Base-by-base conservation (phyloP, 1,140 invertebrate species). In the Andrena cerasifolii region DNA sequence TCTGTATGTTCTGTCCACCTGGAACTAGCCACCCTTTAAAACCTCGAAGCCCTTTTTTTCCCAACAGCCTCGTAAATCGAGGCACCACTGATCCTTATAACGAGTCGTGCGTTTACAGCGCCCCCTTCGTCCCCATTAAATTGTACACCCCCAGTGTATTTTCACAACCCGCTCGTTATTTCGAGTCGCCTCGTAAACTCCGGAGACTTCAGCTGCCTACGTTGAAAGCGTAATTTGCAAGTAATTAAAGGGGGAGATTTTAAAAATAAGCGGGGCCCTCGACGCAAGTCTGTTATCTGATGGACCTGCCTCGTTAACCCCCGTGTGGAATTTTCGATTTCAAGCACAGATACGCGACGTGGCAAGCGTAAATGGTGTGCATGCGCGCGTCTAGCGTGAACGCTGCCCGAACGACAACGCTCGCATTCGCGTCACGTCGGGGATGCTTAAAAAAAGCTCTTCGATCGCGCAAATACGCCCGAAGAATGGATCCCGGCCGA, bases 271-370 rank as follows among this genome's bases (percentile, higher is more conserved):
- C 28, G 21, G 7, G 12, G 1, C 4, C 7, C 4, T 59, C 28
- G 53, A 1, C 14, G 28, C n/a, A 58, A 14, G 21, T 1, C 2
- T 5, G n/a, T 56, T 75, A 75, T 75, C 62, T 56, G 62, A 75
- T 66, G 51, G 18, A 66, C 36, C 62, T 33, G n/a, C n/a, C 36
- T 66, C 28, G 56, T 75, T 75, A 75, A 66, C 51, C 40, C n/a
- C 5, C 40, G 40, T 40, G 4, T 47, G 63, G 53, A 75, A 75
- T 75, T 75, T 75, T 36, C n/a, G 73, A 75, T 75, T 68, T 56
- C 14, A 47, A 56, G 8, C 31, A 16, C 21, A 58, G 73, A 68
- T 75, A 75, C 18, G 26, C 7, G 5, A 16, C 12, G 12, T 18
- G 59, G 33, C 24, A 28, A 58, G 18, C 51, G 53, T 47, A 33